Conservation (phyloP, 2,888 invertebrate genomes). For the Rhodophaea formosa region DNA sequence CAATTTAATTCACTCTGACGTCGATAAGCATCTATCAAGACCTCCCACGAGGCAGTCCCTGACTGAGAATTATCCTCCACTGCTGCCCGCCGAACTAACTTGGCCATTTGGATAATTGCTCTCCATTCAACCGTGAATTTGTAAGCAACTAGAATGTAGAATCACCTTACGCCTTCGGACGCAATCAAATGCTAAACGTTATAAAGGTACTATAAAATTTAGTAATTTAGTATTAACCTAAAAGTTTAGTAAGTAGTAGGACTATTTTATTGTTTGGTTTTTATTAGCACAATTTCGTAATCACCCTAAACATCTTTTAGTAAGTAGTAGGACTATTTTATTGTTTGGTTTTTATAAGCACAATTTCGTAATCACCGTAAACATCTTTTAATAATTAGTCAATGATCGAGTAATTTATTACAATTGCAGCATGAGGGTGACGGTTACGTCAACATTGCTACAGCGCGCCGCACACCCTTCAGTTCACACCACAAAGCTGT, state of each 20-base stretch:
- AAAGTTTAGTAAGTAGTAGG: too few species aligned
- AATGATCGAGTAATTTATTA: slow-evolving; percentile 39
- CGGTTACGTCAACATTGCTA: slow-evolving; percentile 23
- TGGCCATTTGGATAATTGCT: slow-evolving; percentile 50
- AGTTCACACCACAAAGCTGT: slow-evolving; percentile 2
- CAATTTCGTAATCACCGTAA: not conserved
- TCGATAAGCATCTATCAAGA: slow-evolving; percentile 38
- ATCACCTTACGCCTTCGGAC: not conserved
- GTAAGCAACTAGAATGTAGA: slow-evolving; percentile 16
- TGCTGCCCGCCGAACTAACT: slow-evolving; percentile 31
- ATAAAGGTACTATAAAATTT: too few species aligned
- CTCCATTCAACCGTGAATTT: slow-evolving; percentile 41
- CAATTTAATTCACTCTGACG: slow-evolving; percentile 42
- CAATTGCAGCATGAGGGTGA: slow-evolving; percentile 34
- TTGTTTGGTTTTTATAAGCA: not conserved
- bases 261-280: too few species aligned
- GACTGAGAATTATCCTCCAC: slow-evolving; percentile 31
- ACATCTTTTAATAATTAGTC: not conserved
- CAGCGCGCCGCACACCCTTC: slow-evolving; percentile 11
- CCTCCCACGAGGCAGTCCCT: slow-evolving; percentile 52
- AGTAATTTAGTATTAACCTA: too few species aligned
- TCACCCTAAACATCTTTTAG: too few species aligned
- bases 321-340: too few species aligned
- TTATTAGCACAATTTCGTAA: too few species aligned
- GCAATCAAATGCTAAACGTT: not conserved